A percentile compares a stretch with the other conserved stretches of the same genome.
phyloP scores from a whole-genome alignment of 53 echinoderm and acorn worm species.

The Zoroaster sp. region DNA sequence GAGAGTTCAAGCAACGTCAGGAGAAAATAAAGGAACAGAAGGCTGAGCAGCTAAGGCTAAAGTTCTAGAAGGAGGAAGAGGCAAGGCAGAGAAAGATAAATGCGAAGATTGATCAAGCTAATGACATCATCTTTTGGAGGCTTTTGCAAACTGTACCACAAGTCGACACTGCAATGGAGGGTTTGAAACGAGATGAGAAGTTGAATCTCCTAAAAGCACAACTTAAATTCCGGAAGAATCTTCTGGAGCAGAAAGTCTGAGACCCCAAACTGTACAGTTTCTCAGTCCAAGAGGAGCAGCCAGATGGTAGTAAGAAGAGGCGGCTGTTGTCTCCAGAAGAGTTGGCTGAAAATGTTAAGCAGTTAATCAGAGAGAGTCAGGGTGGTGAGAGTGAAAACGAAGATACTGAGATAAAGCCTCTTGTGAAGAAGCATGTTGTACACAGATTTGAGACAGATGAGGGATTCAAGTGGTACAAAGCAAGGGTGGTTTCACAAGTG shows the following conservation, averaged over 20 bases:
- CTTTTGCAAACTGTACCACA: constrained; percentile 41
- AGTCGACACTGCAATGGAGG: constrained; percentile 19
- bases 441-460: constrained; percentile 47
- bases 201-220: constrained; percentile 35
- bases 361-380: constrained; percentile 15
- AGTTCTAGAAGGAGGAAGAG: constrained; percentile 33
- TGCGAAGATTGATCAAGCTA: constrained; percentile 20
- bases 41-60: constrained; percentile 19
- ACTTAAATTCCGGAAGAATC: constrained; percentile 60
- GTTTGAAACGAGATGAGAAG: constrained; percentile 27
- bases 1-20: constrained; percentile 6
- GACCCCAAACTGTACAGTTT: constrained; percentile 48
- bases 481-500: constrained; percentile 35
- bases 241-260: constrained; percentile 37
- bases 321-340: constrained; percentile 31
- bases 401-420: background rate
- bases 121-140: constrained; percentile 54
- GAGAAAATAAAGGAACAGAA: constrained; percentile 9
- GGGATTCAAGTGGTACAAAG: constrained; percentile 41
- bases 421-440: constrained; percentile 42
- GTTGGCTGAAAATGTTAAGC: constrained; percentile 47
- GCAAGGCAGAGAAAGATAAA: constrained; percentile 1
- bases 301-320: constrained; percentile 12
- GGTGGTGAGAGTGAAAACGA: background rate
- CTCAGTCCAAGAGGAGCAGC: constrained; percentile 28